Evolutionary conservation across 1,140 invertebrate genomes (phyloP).

Genomic region (Contarinia nasturtii): DNA sequence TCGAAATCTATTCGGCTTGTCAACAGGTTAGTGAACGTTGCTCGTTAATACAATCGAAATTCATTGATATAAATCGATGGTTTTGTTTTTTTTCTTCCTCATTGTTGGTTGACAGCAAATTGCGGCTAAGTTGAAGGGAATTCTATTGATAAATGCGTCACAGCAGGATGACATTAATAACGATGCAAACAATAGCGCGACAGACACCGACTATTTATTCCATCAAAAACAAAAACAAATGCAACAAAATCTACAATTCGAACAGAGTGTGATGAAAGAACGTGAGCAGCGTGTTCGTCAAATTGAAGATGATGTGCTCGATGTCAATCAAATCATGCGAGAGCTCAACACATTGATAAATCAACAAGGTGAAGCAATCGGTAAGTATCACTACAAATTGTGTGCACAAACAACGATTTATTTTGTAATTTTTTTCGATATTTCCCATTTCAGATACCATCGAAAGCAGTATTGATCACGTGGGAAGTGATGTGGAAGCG

Average conservation of each 20-base stretch:
- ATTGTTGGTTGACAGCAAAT: too few relatives aligned
- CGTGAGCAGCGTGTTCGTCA: slow-evolving; percentile 48
- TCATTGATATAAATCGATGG: background rate
- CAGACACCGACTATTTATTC: slow-evolving; percentile 25
- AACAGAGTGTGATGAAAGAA: slow-evolving; percentile 53
- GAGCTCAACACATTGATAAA: slow-evolving; percentile 63
- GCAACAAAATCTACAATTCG: slow-evolving; percentile 45
- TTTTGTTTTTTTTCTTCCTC: slow-evolving; percentile 9
- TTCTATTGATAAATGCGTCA: slow-evolving; percentile 33
- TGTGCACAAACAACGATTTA: background rate
- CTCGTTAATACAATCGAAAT: background rate
- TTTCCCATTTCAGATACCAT: slow-evolving; percentile 61
- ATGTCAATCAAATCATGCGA: slow-evolving; percentile 84
- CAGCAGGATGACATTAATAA: slow-evolving; percentile 19
- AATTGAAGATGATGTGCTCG: slow-evolving; percentile 70
- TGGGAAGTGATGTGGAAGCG: slow-evolving; percentile 54
- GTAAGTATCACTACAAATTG: too few relatives aligned
- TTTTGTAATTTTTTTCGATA: background rate
- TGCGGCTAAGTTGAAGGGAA: slow-evolving; percentile 55
- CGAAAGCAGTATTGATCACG: slow-evolving; percentile 67
- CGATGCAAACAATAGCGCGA: slow-evolving; percentile 20
- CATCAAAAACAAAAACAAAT: slow-evolving; percentile 32
- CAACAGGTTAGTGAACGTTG: slow-evolving; percentile 42
- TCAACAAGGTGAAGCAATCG: slow-evolving; percentile 63
- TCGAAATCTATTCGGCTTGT: slow-evolving; percentile 53